These are phyloP conservation scores for Crotalus helleri DNA, from an alignment of 2,113 vertebrate species.

Conservation along the genomic window DNA sequence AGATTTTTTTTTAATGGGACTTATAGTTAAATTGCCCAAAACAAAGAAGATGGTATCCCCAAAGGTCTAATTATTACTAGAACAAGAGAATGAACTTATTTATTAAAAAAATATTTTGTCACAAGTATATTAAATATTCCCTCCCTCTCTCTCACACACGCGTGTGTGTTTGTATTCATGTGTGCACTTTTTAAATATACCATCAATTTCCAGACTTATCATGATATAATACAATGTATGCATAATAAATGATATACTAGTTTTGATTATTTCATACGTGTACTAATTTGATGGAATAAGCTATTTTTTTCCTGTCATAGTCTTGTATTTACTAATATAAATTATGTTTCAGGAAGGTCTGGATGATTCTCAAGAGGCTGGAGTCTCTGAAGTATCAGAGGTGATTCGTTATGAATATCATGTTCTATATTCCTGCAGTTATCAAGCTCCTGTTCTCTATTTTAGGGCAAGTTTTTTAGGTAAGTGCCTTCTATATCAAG, in stretches of 20 bases:
- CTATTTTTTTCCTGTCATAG: background rate
- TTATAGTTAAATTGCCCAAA: background rate
- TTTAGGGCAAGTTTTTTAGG: constrained; percentile 87
- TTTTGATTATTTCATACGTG: constrained; percentile 40
- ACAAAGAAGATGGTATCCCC: background rate
- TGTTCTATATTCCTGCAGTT: constrained; percentile 87
- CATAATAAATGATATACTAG: background rate
- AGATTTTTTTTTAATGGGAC: background rate
- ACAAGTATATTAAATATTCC: background rate
- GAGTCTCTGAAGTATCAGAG: constrained; percentile 28
- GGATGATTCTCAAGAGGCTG: constrained; percentile 57
- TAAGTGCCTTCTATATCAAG: constrained; percentile 56
- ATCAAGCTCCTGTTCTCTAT: constrained; percentile 86
- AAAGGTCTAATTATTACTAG: background rate
- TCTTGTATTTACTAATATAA: constrained; percentile 26
- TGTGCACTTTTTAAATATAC: background rate
- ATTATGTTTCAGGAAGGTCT: constrained; percentile 60
- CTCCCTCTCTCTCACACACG: background rate
- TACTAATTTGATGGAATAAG: constrained; percentile 25
- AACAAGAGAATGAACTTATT: background rate
- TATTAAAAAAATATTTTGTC: background rate
- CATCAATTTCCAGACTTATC: background rate
- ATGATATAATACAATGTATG: background rate
- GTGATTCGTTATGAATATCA: constrained; percentile 88
- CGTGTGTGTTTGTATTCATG: background rate